Evolutionary conservation across 2,797 vertebrate genomes (phyloP).

Genomic region (Pantherophis vulpinus): DNA sequence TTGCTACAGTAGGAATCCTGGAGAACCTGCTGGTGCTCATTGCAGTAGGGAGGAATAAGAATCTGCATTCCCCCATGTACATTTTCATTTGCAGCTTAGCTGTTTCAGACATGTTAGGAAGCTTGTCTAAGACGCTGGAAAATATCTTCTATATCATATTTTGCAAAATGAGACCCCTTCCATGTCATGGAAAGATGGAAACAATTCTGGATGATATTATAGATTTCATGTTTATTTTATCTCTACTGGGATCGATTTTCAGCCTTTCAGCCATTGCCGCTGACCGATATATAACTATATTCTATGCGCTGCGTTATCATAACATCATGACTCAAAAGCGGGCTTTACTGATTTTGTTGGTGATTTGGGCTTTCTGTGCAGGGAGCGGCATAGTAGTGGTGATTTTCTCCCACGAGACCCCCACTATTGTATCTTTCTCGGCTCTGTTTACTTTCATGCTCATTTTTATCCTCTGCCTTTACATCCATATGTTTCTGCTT

Average conservation of each 20-base stretch:
- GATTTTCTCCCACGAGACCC: constrained; percentile 76
- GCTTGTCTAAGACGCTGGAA: constrained; percentile 88
- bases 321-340: constrained; percentile 87
- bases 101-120: constrained; percentile 89
- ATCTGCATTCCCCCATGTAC: constrained; percentile 93
- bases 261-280: constrained; percentile 89
- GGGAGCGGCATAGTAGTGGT: constrained; percentile 81
- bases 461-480: constrained; percentile 85
- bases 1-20: constrained; percentile 80
- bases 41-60: constrained; percentile 86
- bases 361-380: constrained; percentile 84
- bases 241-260: constrained; percentile 89
- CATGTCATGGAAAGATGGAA: constrained; percentile 72
- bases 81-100: constrained; percentile 95
- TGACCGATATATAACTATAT: constrained; percentile 95
- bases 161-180: constrained; percentile 77
- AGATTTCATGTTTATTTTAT: constrained; percentile 88
- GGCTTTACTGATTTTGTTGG: constrained; percentile 68
- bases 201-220: constrained; percentile 84
- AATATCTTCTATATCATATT: constrained; percentile 86
- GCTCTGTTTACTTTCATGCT: constrained; percentile 83
- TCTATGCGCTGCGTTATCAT: constrained; percentile 90
- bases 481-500: constrained; percentile 91
- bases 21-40: constrained; percentile 90
- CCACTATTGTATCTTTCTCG: constrained; percentile 84